Percentiles rank a stretch among this genome's conserved stretches.
Evolutionary conservation across 2,888 invertebrate genomes (phyloP).

Genomic region (Syrphus vitripennis): DNA sequence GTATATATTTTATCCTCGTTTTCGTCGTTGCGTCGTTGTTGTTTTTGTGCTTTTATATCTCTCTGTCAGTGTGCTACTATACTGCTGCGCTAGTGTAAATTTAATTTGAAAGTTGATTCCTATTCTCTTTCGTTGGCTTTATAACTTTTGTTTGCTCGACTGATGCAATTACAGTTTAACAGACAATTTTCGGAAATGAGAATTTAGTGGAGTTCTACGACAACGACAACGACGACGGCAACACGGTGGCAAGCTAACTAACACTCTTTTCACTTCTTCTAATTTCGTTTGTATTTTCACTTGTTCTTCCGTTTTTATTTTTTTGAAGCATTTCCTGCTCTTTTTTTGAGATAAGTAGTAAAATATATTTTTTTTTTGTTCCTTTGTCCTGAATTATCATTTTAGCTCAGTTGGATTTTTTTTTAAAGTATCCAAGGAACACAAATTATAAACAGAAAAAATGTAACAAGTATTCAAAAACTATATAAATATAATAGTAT

Average conservation of each 20-base stretch:
- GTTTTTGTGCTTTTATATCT: conserved; percentile 12
- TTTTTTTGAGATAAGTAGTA: conserved; percentile 9
- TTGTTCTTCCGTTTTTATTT: conserved; percentile 12
- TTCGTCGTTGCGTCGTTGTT: conserved; percentile 40
- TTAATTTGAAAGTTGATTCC: conserved; percentile 72
- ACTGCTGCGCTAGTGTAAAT: conserved; percentile 62
- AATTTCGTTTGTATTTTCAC: conserved; percentile 42
- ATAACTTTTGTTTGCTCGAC: conserved; percentile 70
- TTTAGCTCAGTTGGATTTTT: conserved; percentile 26
- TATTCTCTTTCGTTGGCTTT: conserved; percentile 70
- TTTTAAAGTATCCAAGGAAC: not conserved
- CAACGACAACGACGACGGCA: not conserved
- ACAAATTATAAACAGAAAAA: not conserved
- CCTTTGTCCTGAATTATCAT: not conserved
- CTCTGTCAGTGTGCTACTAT: conserved; percentile 35
- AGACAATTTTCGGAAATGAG: conserved; percentile 71
- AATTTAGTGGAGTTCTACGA: conserved; percentile 58
- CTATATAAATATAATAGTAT: not conserved
- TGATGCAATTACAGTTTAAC: conserved; percentile 72
- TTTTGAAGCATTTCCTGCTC: conserved; percentile 30
- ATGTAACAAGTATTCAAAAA: conserved; percentile 21
- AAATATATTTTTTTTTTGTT: conserved; percentile 1
- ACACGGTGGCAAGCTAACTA: conserved; percentile 40
- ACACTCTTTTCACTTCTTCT: conserved; percentile 60
- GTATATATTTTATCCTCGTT: conserved; percentile 19